Conservation (phyloP, 30 jellyfish, hydroid and myxozoan genomes). For the Aurelia coerulea region DNA sequence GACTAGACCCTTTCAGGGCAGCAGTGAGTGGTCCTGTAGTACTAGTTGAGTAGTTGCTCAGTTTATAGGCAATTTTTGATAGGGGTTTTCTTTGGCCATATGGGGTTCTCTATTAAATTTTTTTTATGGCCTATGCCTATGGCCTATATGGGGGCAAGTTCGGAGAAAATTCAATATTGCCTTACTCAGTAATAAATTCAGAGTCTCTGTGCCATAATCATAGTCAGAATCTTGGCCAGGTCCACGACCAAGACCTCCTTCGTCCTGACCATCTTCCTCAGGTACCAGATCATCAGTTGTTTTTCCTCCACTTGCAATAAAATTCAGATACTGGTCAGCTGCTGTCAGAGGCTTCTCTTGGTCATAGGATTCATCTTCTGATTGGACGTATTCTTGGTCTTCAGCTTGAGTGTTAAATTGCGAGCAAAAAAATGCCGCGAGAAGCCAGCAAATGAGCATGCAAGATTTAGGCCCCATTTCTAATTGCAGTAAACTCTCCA, state of each 20-base stretch:
- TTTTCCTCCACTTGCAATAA: slow-evolving; percentile 28
- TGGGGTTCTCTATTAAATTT: no score
- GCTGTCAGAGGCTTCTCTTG: slow-evolving; percentile 22
- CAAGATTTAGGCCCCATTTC: neutral
- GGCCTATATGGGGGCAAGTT: no score
- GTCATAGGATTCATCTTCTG: slow-evolving; percentile 14
- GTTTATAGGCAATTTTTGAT: no score
- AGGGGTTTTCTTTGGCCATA: no score
- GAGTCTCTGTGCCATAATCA: neutral
- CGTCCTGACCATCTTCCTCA: slow-evolving; percentile 1
- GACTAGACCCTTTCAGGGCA: no score
- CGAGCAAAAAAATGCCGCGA: neutral
- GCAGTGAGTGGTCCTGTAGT: no score
- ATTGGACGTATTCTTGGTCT: neutral
- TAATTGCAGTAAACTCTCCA: no score
- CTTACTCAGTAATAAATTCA: neutral
- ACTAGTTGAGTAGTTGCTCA: no score
- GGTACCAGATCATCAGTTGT: neutral
- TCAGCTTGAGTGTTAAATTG: slow-evolving; percentile 2
- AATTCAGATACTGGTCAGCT: slow-evolving; percentile 50
- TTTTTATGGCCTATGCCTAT: no score
- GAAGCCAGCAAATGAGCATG: neutral
- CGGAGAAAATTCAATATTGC: neutral
- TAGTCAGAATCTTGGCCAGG: neutral
- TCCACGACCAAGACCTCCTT: slow-evolving; percentile 4